Conservation (phyloP, 2,888 invertebrate species). For the Eurytoma californica region DNA sequence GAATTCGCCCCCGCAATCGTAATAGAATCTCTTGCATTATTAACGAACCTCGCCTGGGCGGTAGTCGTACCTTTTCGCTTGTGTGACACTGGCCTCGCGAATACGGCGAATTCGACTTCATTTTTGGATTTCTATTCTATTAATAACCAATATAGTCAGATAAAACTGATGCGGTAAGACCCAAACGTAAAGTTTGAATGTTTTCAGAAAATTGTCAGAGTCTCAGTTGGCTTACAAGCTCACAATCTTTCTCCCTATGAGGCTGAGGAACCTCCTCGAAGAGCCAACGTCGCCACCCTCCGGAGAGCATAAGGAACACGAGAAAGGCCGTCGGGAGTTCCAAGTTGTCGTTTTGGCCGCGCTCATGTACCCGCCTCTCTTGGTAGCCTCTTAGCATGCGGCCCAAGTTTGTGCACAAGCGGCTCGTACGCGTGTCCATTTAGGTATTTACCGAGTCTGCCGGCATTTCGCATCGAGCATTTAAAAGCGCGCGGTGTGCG, state of each 20-base stretch:
- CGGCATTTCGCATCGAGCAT: conserved; percentile 9
- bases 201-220: not conserved
- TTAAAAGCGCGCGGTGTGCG: not conserved
- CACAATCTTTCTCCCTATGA: not conserved
- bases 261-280: not conserved
- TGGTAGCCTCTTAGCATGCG: not conserved
- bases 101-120: too few species aligned
- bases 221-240: not conserved
- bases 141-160: too few species aligned
- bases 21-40: conserved; percentile 69
- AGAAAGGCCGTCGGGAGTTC: not conserved
- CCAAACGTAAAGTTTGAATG: too few species aligned
- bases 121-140: too few species aligned
- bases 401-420: not conserved
- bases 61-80: not conserved
- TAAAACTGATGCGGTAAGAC: too few species aligned
- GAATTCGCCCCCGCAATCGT: conserved; percentile 58
- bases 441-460: conserved; percentile 6
- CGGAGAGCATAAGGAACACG: not conserved
- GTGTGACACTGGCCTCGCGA: too few species aligned
- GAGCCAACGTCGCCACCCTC: not conserved
- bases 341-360: not conserved
- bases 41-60: conserved; percentile 60
- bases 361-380: not conserved
- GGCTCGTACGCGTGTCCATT: not conserved